Evolutionary conservation across 2,113 vertebrate genomes (phyloP), one percentile per base, ranked within the genome.

Genomic region (Forbesichthys papilliferus): DNA sequence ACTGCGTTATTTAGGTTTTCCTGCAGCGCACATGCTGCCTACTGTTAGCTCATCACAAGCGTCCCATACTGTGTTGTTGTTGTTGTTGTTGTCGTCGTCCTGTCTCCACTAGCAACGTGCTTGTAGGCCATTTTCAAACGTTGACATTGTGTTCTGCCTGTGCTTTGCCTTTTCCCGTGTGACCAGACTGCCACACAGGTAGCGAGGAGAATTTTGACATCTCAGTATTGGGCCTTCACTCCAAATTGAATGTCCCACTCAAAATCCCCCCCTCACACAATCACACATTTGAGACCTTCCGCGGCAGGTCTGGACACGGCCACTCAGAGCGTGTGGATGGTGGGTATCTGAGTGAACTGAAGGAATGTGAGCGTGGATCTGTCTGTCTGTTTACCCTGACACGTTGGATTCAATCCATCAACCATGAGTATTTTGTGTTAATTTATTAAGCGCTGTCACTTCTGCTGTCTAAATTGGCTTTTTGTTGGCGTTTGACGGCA

Each of bases 191-290:
- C 27, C 27, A 90, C 79, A 92, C 93, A 20, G 94, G 93, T 78
- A 93, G 84, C 86, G 96, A 94, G 86, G 95, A 96, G 83, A 94
- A 93, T 83, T 91, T 94, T 89, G 94, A 95, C 80, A 83, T 91
- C 82, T 94, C 93, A 80, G 79, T 91, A 87, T 90, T 90, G 87
- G 90, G 89, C 84, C 89, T 90, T 87, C 83, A 90, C 71, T 89
- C 91, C 80, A 96, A 92, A 89, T 93, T 92, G 85, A 80, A 89
- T 85, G 92, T 94, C 73, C 92, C 93, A 79, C 85, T 89, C 81
- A 94, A 94, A 84, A 75, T 87, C 69, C 68, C 93, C 90, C 86
- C 74, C 88, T 74, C 93, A 93, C 82, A 90, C 92, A 87, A 91
- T 92, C 87, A 92, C 91, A 0, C 86, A 78, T 82, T 88, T 13